phyloP scores from a whole-genome alignment of 2,888 invertebrate species.

The Mantis religiosa region DNA sequence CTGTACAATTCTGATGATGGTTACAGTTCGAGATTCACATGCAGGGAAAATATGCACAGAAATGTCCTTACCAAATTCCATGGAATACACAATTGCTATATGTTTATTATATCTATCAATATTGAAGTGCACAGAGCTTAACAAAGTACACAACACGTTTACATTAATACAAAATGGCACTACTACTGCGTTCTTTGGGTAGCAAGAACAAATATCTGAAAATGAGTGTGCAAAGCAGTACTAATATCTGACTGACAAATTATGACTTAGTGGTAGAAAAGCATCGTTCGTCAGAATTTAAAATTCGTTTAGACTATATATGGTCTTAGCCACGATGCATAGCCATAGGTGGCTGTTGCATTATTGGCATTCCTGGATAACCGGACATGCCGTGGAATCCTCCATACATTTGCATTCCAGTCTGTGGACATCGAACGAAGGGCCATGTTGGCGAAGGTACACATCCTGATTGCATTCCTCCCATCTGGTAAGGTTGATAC shows the following conservation, averaged over 20 bases:
- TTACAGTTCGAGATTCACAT: too few relatives aligned
- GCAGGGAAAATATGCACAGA: too few relatives aligned
- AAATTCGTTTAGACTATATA: not conserved
- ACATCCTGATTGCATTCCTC: not conserved
- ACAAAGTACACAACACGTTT: not conserved
- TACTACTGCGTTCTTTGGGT: too few relatives aligned
- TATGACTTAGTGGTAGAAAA: not conserved
- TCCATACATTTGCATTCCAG: not conserved
- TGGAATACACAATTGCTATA: not conserved
- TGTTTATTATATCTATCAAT: not conserved
- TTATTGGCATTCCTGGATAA: not conserved
- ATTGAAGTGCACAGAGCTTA: not conserved
- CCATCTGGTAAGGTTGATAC: not conserved
- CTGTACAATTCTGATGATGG: too few relatives aligned
- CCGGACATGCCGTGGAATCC: not conserved
- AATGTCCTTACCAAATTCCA: too few relatives aligned
- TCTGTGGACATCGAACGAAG: not conserved
- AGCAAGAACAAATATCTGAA: too few relatives aligned
- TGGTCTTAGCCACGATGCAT: not conserved
- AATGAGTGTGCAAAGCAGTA: too few relatives aligned
- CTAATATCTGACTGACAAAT: too few relatives aligned
- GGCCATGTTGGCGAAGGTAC: not conserved
- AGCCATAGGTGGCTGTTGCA: not conserved
- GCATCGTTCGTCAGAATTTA: not conserved
- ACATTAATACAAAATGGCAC: too few relatives aligned